A percentile compares a stretch with the other conserved stretches of the same genome.
These are phyloP conservation scores for Toxotes jaculatrix DNA, from an alignment of 2,113 vertebrate species.

Conservation along the genomic window DNA sequence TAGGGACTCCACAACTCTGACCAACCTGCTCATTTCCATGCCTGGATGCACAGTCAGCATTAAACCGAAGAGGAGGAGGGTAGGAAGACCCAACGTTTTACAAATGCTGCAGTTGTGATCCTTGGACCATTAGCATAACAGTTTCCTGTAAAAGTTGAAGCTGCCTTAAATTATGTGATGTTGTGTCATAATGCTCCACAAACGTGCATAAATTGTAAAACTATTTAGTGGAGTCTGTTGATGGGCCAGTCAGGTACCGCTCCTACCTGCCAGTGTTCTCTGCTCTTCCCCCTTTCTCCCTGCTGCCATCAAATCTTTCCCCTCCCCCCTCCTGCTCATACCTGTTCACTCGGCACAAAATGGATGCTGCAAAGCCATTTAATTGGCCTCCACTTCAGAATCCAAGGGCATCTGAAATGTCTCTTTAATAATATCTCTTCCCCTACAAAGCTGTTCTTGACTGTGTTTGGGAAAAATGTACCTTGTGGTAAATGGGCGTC, in stretches of 20 bases:
- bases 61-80: constrained; percentile 18
- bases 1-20: constrained; percentile 58
- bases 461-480: constrained; percentile 23
- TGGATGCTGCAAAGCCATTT: constrained; percentile 76
- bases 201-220: constrained; percentile 66
- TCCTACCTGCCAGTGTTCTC: constrained; percentile 50
- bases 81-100: constrained; percentile 64
- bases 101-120: constrained; percentile 73
- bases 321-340: constrained; percentile 56
- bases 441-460: constrained; percentile 39
- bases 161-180: constrained; percentile 73
- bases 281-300: constrained; percentile 43
- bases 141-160: constrained; percentile 67
- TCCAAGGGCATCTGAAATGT: constrained; percentile 72
- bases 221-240: constrained; percentile 52
- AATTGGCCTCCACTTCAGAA: constrained; percentile 73
- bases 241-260: constrained; percentile 50
- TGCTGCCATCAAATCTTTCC: constrained; percentile 45
- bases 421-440: constrained; percentile 61
- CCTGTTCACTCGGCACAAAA: constrained; percentile 78
- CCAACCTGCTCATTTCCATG: constrained; percentile 77
- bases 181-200: constrained; percentile 63
- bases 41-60: constrained; percentile 79
- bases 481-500: constrained; percentile 3
- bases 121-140: constrained; percentile 74